Conservation (phyloP, 2,113 vertebrate genomes). For the Girardinichthys multiradiatus region DNA sequence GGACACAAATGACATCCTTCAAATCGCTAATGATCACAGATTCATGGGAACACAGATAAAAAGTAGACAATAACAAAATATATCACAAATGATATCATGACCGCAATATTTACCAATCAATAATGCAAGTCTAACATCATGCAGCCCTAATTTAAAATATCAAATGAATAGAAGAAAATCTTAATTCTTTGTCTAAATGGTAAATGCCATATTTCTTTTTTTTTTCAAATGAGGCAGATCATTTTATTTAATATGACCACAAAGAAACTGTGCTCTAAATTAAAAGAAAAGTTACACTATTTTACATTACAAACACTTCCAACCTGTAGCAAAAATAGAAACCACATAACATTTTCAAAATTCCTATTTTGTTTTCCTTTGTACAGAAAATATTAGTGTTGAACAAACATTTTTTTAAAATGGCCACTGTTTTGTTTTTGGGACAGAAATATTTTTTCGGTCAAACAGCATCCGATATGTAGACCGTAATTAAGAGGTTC, state of each 20-base stretch:
- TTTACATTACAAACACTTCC: constrained; percentile 72
- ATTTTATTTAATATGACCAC: not conserved
- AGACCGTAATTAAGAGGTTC: constrained; percentile 9
- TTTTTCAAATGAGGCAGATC: not conserved
- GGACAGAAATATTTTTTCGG: constrained; percentile 2
- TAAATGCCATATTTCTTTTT: not conserved
- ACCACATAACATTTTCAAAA: constrained; percentile 66
- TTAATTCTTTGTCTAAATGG: not conserved
- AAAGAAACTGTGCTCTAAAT: not conserved
- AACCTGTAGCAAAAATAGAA: constrained; percentile 67
- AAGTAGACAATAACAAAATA: too few species aligned
- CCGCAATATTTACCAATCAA: too few species aligned
- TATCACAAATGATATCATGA: too few species aligned
- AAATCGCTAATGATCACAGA: too few species aligned
- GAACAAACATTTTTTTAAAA: constrained; percentile 23
- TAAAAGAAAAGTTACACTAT: not conserved
- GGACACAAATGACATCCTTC: too few species aligned
- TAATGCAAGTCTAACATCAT: too few species aligned
- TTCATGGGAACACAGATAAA: too few species aligned
- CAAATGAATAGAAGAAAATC: not conserved
- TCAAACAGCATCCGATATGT: constrained; percentile 29
- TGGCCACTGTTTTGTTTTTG: constrained; percentile 1
- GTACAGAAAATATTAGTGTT: constrained; percentile 74
- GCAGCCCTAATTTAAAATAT: too few species aligned
- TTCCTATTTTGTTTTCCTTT: constrained; percentile 29